Evolutionary conservation across 2,888 invertebrate genomes (phyloP), one percentile per base, ranked within the genome.

Genomic region (Morpho achilles): DNA sequence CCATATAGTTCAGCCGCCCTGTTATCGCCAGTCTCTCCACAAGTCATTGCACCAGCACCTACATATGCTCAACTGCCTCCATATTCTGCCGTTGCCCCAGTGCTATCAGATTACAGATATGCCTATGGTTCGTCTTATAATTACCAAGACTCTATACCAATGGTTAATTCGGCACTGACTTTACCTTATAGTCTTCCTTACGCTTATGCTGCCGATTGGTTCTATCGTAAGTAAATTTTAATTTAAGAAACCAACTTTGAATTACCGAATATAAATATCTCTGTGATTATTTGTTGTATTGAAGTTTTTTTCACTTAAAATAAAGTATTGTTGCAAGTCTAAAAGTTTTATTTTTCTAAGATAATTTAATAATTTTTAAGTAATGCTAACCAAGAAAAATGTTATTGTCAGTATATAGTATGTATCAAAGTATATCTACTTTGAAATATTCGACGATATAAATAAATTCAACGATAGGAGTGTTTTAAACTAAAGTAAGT

Each of bases 101-200:
- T 69, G 8, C 62, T 77, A 0, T 74, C 81, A 6, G 74, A 77
- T 6, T 82, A 80, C 62, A 69, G 70, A 49, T 72, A 73, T 41
- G 66, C 74, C 0, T 83, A 79, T 60, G 75, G 80, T 3, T 71
- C 75, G 6, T 55, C 74, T 4, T 77, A 77, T 53, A 75, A 62
- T 22, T 65, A 78, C 9, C 79, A 79, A 48, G 80, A 80, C 51
- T 68, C 70, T 48, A 56, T 62, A 3, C 68, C 74, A 7, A 61
- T 73, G 0, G 70, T 71, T 8, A 74, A 67, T 53, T 58, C 76
- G 4, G 69, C 68, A 5, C 60, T 75, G 9, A 65, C 69, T 43
- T 56, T 75, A 4, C 67, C 76, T 2, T 74, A 73, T 50, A 72
- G 66, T 49, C 59, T 72, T 1, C 72, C 78, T 6, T 78, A 77